Evolutionary conservation across 2,888 invertebrate genomes (phyloP).

Genomic region (Pandemis cinnamomeana): DNA sequence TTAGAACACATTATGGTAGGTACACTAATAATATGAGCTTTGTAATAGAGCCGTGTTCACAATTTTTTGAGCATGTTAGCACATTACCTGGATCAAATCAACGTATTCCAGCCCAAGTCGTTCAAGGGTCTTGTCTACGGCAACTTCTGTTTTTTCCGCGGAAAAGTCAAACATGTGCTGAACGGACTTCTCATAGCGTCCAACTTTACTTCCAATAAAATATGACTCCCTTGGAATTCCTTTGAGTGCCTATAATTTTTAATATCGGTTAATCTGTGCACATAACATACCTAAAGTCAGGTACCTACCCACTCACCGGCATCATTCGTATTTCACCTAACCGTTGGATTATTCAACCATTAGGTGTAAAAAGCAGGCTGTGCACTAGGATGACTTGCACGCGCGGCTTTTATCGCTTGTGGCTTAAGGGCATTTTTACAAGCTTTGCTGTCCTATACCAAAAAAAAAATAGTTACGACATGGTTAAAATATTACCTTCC

Average conservation of each 20-base stretch:
- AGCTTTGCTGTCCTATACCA: too few relatives aligned
- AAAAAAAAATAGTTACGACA: background rate
- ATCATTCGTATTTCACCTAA: background rate
- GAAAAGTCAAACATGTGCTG: conserved; percentile 95
- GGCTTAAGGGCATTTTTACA: too few relatives aligned
- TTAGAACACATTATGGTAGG: too few relatives aligned
- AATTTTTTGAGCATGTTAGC: too few relatives aligned
- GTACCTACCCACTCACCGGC: background rate
- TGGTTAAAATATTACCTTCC: conserved; percentile 84
- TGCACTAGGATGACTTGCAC: too few relatives aligned
- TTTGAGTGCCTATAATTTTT: conserved; percentile 86
- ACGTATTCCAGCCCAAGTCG: conserved; percentile 91
- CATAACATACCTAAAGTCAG: background rate
- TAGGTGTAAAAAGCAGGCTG: too few relatives aligned
- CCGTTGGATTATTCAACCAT: background rate
- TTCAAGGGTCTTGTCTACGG: conserved; percentile 90
- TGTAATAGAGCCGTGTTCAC: background rate
- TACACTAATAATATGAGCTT: too few relatives aligned
- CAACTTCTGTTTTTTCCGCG: conserved; percentile 88
- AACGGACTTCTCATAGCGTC: conserved; percentile 89
- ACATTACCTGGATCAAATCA: conserved; percentile 92
- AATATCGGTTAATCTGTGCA: background rate
- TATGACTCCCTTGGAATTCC: conserved; percentile 92
- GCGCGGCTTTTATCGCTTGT: too few relatives aligned
- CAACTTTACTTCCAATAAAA: conserved; percentile 96